Base-by-base conservation (phyloP, 2,888 invertebrate species). In the Oxystoma pomonae region DNA sequence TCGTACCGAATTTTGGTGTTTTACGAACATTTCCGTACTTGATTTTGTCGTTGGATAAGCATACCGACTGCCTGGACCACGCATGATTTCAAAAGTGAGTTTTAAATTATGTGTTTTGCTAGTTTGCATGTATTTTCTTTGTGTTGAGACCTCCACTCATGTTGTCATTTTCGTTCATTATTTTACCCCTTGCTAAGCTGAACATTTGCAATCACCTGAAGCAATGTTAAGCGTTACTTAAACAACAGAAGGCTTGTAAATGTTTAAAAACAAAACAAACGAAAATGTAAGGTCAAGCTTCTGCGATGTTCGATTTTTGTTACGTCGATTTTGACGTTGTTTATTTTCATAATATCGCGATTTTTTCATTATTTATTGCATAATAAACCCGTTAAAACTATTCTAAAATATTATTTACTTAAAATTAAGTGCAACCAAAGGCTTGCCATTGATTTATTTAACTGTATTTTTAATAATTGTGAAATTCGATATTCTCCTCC, bases 1-100 rank as follows among this genome's bases (percentile, higher is more conserved):
- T 5, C 53, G 53, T 53, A 19, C 7, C 53, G 53, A 53, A 53
- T 53, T 50, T 53, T 53, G 16, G 53, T 53, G 53, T 9, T 9
- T 53, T 17, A 9, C n/a, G 53, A 7, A 16, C 53, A 7, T 17
- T 19, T 53, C n/a, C n/a, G n/a, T 53, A 91, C 5, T 17, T 57
- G 57, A 3, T 57, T 57, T 18, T n/a, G 16, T 5, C 9, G 5
- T 57, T 18, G 20, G 20, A 20, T 12, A 19, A n/a, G 57, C 9
- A 57, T 21, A 57, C 3, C 5, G 7, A 20, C 9, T 7, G 16
- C 9, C 57, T 18, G 18, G 57, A 57, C 18, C n/a, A n/a, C 61
- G 65, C 53, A 66, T 63, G 58, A 64, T 66, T 66, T 65, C 59
- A 52, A 65, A 62, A 65, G 61, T 64, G 61, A 64, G 64, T 60